These are phyloP conservation scores for Lepidochitona cinerea DNA, from an alignment of 2,888 invertebrate genomes.

Conservation along the genomic window DNA sequence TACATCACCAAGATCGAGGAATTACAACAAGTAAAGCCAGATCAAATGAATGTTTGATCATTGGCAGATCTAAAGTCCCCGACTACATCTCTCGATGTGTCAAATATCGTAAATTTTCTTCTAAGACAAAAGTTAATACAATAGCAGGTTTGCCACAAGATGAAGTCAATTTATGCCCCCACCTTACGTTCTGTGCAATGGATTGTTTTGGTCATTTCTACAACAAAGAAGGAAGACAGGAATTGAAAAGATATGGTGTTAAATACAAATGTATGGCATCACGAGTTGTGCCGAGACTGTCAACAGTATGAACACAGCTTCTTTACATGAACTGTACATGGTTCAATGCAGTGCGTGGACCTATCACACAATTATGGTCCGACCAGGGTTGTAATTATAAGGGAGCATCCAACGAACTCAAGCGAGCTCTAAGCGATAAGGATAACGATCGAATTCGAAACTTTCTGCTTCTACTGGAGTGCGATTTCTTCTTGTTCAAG, in stretches of 20 bases:
- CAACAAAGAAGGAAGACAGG: conserved; percentile 44
- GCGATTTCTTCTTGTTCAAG: neutral
- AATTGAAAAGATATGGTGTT: conserved; percentile 54
- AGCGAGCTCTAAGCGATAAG: neutral
- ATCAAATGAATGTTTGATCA: conserved; percentile 53
- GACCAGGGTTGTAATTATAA: conserved; percentile 33
- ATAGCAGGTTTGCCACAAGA: conserved; percentile 62
- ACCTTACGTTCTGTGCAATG: conserved; percentile 59
- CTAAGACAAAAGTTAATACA: conserved; percentile 38
- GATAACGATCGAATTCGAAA: neutral
- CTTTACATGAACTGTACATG: conserved; percentile 34
- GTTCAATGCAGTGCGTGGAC: neutral
- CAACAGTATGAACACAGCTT: conserved; percentile 31
- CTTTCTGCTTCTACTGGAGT: neutral
- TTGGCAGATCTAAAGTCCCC: conserved; percentile 40
- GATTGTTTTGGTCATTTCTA: conserved; percentile 64
- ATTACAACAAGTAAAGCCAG: conserved; percentile 34
- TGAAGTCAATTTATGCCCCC: conserved; percentile 43
- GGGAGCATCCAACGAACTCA: conserved; percentile 40
- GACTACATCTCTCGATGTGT: conserved; percentile 47
- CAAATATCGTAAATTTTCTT: conserved; percentile 45
- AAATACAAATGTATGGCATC: conserved; percentile 59
- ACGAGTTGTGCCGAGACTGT: conserved; percentile 47
- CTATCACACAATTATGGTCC: neutral
- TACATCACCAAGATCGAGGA: conserved; percentile 33